phyloP scores from a whole-genome alignment of 1,140 invertebrate genomes.

The Argopecten irradians region DNA sequence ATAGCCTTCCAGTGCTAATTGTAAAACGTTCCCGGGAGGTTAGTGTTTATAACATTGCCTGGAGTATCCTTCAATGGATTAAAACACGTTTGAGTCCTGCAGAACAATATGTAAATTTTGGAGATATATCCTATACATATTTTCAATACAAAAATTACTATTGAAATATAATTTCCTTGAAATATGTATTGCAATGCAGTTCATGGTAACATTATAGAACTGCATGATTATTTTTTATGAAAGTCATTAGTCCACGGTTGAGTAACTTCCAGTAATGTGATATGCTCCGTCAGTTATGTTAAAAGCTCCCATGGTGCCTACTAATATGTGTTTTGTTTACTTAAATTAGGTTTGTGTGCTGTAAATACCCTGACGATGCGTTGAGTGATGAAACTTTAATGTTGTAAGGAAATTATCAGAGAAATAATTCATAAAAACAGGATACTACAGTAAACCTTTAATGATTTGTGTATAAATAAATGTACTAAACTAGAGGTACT shows the following conservation, averaged over 20 bases:
- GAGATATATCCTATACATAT: too few species aligned
- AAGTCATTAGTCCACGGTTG: neutral
- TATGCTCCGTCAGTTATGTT: neutral
- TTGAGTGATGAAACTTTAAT: neutral
- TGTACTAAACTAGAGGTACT: too few species aligned
- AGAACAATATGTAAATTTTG: too few species aligned
- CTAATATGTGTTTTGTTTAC: neutral
- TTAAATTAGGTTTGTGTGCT: neutral
- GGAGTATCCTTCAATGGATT: too few species aligned
- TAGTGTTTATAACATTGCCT: neutral
- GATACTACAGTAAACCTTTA: too few species aligned
- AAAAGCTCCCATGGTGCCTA: neutral
- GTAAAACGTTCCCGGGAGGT: constrained; percentile 6
- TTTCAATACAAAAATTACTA: too few species aligned
- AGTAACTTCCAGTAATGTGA: neutral
- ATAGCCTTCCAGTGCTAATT: neutral
- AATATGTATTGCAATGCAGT: too few species aligned
- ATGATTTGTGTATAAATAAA: too few species aligned
- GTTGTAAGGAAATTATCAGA: too few species aligned
- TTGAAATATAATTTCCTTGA: too few species aligned
- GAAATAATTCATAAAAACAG: too few species aligned
- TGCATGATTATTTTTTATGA: neutral
- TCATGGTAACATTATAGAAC: neutral
- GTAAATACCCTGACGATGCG: neutral
- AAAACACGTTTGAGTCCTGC: too few species aligned